These are phyloP conservation scores for Theonella swinhoei DNA, from an alignment of 37 sponge, comb jelly and placozoan species.

Conservation along the genomic window DNA sequence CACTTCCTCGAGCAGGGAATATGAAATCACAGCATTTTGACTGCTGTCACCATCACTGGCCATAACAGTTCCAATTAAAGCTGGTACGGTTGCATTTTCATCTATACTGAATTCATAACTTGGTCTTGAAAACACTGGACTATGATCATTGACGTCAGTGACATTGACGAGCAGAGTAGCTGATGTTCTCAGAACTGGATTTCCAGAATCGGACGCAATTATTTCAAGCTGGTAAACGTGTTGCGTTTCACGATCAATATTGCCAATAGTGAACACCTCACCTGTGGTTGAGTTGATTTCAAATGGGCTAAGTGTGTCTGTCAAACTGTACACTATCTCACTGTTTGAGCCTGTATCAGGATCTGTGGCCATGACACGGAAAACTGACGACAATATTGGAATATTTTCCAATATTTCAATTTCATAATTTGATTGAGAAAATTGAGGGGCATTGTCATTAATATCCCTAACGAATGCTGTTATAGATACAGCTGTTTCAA, in stretches of 20 bases:
- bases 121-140: constrained; percentile 39
- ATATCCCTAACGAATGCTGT: constrained; percentile 45
- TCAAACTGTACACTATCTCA: constrained; percentile 4
- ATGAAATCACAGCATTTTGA: constrained; percentile 43
- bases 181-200: constrained; percentile 29
- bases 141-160: constrained; percentile 62
- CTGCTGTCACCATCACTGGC: constrained; percentile 68
- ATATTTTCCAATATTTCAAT: constrained; percentile 42
- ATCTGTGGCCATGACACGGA: constrained; percentile 61
- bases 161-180: constrained; percentile 34
- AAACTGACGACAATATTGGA: constrained; percentile 9
- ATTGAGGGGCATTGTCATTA: constrained; percentile 66
- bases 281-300: constrained; percentile 10
- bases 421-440: constrained; percentile 22
- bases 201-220: constrained; percentile 43
- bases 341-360: constrained; percentile 35
- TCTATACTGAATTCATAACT: constrained; percentile 14
- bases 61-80: constrained; percentile 14
- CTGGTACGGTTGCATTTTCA: constrained; percentile 22
- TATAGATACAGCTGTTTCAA: constrained; percentile 22
- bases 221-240: constrained; percentile 17
- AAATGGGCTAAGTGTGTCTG: neutral
- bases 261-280: constrained; percentile 12
- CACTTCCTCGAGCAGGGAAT: neutral
- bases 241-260: constrained; percentile 9